Conservation (phyloP, 2,888 invertebrate genomes). For the Alentia gelatinosa region DNA sequence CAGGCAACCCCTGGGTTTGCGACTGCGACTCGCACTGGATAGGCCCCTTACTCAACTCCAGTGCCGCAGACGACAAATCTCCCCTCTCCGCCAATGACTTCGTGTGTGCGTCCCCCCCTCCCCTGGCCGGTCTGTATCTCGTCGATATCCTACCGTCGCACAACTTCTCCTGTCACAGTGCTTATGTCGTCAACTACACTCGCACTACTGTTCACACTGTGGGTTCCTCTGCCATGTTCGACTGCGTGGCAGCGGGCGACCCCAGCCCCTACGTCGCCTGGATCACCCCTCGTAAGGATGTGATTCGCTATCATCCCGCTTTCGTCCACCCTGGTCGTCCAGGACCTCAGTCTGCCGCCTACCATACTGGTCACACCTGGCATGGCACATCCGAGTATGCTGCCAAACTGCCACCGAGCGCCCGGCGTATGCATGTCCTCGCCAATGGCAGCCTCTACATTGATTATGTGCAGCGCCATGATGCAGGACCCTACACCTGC, state of each 20-base stretch:
- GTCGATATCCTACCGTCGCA: conserved; percentile 55
- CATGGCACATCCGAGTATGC: conserved; percentile 62
- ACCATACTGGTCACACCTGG: conserved; percentile 70
- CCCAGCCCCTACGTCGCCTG: conserved; percentile 91
- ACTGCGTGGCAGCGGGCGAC: conserved; percentile 89
- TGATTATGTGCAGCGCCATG: conserved; percentile 84
- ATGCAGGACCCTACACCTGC: conserved; percentile 91
- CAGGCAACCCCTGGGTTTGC: conserved; percentile 74
- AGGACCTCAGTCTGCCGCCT: conserved; percentile 65
- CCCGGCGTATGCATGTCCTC: conserved; percentile 84
- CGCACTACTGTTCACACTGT: conserved; percentile 76
- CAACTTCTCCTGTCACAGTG: conserved; percentile 87
- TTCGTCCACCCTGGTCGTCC: conserved; percentile 68
- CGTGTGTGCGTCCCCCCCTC: conserved; percentile 47
- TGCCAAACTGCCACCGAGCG: conserved; percentile 65
- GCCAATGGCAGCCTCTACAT: conserved; percentile 91
- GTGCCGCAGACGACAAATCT: background rate
- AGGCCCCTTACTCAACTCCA: background rate
- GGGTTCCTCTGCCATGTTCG: conserved; percentile 85
- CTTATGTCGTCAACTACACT: conserved; percentile 80
- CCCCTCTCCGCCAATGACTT: background rate
- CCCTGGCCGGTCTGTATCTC: conserved; percentile 20
- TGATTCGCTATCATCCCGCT: conserved; percentile 65
- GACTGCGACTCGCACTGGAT: conserved; percentile 75
- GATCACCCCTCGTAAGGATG: conserved; percentile 82